Evolutionary conservation across 2,797 vertebrate genomes (phyloP), one percentile per base, ranked within the genome.

Genomic region (Alouatta caraya): DNA sequence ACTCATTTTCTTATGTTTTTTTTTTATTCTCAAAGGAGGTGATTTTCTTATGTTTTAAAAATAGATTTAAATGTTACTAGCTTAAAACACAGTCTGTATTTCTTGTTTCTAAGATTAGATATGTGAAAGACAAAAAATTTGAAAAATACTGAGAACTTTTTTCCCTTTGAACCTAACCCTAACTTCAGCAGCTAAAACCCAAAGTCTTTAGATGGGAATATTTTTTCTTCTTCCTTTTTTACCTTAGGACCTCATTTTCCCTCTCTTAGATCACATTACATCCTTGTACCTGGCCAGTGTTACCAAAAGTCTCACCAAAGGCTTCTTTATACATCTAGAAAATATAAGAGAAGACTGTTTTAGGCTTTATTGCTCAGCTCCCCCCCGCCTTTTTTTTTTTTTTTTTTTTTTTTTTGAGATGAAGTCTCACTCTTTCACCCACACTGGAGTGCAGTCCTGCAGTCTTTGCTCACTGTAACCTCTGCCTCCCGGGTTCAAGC

Each of bases 31-130:
- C 61, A 33, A 64, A 64, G 14, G 61, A 64, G 30, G 61, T 64
- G 61, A 78, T 64, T 96, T 92, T 52, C 50, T 52, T 85, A 73
- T 39, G 13, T 88, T 50, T 78, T 44, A 57, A 67, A 64, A 55
- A 73, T 64, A 52, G 50, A 52, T 19, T 52, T 52, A 93, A 81
- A 86, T 95, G 82, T 92, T 61, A 67, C 78, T 78, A 50, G 46
- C 76, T 97, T 92, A 89, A 91, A 96, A 78, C 48, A 48, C 42
- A 57, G 48, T 93, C n/a, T 82, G 4, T 72, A 50, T 83, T 73
- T 96, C 44, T 89, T 94, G 17, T 72, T 82, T 22, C 57, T 78
- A 88, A 94, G 90, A 80, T 94, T 93, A 76, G 57, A 37, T 95
- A 78, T 81, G 30, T 91, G 22, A 88, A 84, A 84, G 12, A 73